phyloP scores from a whole-genome alignment of 2,113 vertebrate genomes.

The Xiphorhynchus elegans region DNA sequence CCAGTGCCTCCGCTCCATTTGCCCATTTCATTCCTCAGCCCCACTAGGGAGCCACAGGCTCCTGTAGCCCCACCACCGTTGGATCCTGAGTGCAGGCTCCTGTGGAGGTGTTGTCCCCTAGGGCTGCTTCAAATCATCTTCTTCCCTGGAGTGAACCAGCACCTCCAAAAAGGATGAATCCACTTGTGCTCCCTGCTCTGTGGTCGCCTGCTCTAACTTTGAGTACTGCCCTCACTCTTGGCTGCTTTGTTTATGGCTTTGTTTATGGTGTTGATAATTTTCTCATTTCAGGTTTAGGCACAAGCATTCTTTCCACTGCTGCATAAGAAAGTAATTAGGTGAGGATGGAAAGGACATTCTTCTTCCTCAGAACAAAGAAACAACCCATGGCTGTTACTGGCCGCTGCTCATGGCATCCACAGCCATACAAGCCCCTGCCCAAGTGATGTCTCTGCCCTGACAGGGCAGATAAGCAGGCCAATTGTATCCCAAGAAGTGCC shows the following conservation, averaged over 20 bases:
- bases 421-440: background rate
- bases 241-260: conserved; percentile 52
- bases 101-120: background rate
- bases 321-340: conserved; percentile 72
- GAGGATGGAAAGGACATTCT: conserved; percentile 53
- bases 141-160: conserved; percentile 20
- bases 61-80: fast-evolving
- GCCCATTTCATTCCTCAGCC: background rate
- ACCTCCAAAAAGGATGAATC: conserved; percentile 49
- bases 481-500: background rate
- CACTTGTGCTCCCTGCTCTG: background rate
- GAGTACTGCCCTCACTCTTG: background rate
- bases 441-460: background rate
- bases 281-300: conserved; percentile 63
- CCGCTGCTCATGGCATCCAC: background rate
- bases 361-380: conserved; percentile 57
- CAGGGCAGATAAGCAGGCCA: fast-evolving
- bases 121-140: background rate
- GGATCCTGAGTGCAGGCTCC: background rate
- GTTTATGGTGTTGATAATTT: conserved; percentile 72
- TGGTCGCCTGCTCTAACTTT: conserved; percentile 49
- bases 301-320: conserved; percentile 64
- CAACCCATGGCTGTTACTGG: background rate
- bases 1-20: background rate
- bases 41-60: background rate